Percentiles rank a stretch among this genome's conserved stretches.
Evolutionary conservation across 2,113 vertebrate species (phyloP).

Genomic region (Semnornis frantzii): DNA sequence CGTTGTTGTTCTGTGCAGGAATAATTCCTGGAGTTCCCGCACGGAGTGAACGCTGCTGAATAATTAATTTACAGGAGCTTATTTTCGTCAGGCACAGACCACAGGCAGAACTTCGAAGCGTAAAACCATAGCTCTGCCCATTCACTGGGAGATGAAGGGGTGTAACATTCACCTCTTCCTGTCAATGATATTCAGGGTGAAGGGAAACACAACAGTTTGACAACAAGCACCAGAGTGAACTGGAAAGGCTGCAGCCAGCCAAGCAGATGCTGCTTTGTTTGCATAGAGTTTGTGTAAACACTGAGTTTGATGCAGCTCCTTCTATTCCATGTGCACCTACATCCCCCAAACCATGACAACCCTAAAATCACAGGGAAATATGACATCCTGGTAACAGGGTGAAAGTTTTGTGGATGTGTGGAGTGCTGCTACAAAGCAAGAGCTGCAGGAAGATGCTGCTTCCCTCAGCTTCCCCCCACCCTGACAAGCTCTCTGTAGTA

Average conservation of each 20-base stretch:
- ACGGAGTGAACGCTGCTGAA: not conserved
- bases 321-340: not conserved
- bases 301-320: not conserved
- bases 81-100: not conserved
- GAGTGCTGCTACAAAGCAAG: not conserved
- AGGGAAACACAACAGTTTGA: slow-evolving; percentile 13
- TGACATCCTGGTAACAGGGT: not conserved
- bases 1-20: slow-evolving; percentile 66
- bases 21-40: not conserved
- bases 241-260: not conserved
- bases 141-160: not conserved
- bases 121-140: not conserved
- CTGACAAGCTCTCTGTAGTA: not conserved
- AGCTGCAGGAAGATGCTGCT: not conserved
- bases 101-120: not conserved
- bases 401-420: not conserved
- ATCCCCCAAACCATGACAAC: not conserved
- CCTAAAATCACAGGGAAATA: not conserved
- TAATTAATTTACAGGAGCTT: not conserved
- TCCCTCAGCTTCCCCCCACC: not conserved
- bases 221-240: not conserved
- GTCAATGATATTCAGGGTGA: not conserved
- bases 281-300: not conserved
- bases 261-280: not conserved
- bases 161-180: not conserved